Evolutionary conservation across 2,888 invertebrate species (phyloP), one percentile per base, ranked within the genome.

Genomic region (Marronus borbonicus): DNA sequence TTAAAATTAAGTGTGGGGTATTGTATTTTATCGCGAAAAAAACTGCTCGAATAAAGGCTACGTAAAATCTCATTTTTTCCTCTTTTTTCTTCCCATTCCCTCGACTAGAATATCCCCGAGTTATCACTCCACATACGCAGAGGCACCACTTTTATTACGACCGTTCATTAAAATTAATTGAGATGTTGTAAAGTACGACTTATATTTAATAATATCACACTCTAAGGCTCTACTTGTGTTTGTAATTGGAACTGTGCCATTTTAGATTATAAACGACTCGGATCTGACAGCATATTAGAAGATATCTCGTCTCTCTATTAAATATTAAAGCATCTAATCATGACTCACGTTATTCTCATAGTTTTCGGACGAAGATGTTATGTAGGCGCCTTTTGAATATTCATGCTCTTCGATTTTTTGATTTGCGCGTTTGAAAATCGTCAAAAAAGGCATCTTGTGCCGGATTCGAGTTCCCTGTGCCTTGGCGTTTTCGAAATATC

Each of bases 181-280:
- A 58, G 55, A 58, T 58, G 55, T 58, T 58, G n/a, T 58, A 58
- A 58, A 58, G 55, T 58, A 52, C 17, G 52, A 17, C 52, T 58
- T 44, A 5, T 20, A 58, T 58, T 58, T 58, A 58, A 58, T 58
- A 58, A 58, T 58, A 58, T 20, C 55, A 20, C 17, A 20, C 8
- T 58, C 55, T 58, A 44, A 44, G 44, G 1, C 44, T 44, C 12
- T 44, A 44, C 12, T 44, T 12, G 55, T 20, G 55, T 20, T 17
- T 17, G 17, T 62, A 28, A n/a, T 68, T 68, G 68, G 68, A 68
- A 68, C 24, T 68, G 68, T 68, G 68, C 68, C 68, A 68, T 68
- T 68, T 52, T 68, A 68, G 55, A 55, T 36, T 36, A 36, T 36
- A 36, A 5, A 36, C 31, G 31, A 36, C 31, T 36, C 31, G 31